phyloP scores from a whole-genome alignment of 2,113 vertebrate species.

The Leptosomus discolor region DNA sequence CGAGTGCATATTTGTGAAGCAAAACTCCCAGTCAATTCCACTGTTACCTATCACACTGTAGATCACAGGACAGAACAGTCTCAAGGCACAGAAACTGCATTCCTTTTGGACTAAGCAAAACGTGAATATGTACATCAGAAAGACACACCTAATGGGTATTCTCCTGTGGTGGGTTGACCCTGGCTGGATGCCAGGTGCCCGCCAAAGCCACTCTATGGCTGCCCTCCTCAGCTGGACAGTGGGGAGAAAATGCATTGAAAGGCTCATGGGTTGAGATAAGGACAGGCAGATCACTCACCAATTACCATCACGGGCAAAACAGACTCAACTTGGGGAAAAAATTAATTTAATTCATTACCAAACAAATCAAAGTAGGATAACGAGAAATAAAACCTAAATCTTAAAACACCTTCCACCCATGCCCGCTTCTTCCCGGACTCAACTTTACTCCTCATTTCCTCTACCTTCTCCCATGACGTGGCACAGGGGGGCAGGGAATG shows the following conservation, averaged over 20 bases:
- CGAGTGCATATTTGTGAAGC: background rate
- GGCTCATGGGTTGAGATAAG: background rate
- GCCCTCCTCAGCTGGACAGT: background rate
- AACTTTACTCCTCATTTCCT: background rate
- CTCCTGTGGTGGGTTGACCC: background rate
- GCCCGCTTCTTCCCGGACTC: background rate
- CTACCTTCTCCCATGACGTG: background rate
- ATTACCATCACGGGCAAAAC: background rate
- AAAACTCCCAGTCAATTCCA: background rate
- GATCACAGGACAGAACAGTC: background rate
- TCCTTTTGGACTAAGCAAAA: background rate
- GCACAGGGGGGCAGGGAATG: background rate
- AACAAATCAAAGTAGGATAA: background rate
- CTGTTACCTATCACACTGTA: background rate
- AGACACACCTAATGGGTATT: background rate
- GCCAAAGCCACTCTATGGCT: background rate
- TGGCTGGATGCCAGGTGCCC: background rate
- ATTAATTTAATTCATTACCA: background rate
- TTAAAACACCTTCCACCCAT: background rate
- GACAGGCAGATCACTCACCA: background rate
- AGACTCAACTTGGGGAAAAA: background rate
- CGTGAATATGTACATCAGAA: background rate
- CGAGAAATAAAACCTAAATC: background rate
- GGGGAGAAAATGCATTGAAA: background rate
- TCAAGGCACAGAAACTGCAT: background rate